Base-by-base conservation (phyloP, 1,140 invertebrate genomes). In the Zaprionus vittiger region DNA sequence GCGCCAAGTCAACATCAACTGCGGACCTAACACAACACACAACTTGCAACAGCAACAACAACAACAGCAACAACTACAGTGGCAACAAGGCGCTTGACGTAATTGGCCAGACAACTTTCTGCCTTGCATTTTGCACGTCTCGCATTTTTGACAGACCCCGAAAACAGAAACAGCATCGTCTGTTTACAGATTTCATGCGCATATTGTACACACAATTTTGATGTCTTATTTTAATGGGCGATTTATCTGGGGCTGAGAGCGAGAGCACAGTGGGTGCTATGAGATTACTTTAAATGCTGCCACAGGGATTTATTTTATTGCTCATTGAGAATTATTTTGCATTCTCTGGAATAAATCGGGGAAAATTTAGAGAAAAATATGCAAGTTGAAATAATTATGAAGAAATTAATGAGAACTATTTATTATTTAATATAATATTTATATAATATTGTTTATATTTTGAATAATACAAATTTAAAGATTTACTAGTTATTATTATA, bases 11-110 rank as follows among this genome's bases (percentile, higher is more conserved):
- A 66, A 66, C 61, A 62, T 49, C 44, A 61, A 52, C 26, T 22
- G 38, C 44, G 59, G 73, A 74, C 65, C 65, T 61, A 74, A 70
- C 59, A 69, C 59, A 57, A 74, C 56, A 54, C 41, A 14, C n/a
- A 1, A 41, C 4, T 22, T 62, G 59, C 31, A 56, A 52, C 41
- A 37, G 12, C 37, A 65, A 2, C 52, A 54, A 15, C 64, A 64
- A n/a, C 34, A 24, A 41, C 41, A 47, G 59, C 69, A 66, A 38
- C 41, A 55, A 47, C 20, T 41, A 26, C 24, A 20, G 24, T n/a
- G n/a, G 63, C 70, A 73, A 77, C 75, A 86, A 87, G 83, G 70
- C 84, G 87, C 84, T 87, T 87, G 84, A 89, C 85, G 85, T 81
- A 89, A 89, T 89, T 89, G 81, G 76, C 79, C 79, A 81, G 79